A percentile compares a stretch with the other conserved stretches of the same genome.
phyloP scores from a whole-genome alignment of 37 sponge, comb jelly and placozoan species.

The Spongilla lacustris region DNA sequence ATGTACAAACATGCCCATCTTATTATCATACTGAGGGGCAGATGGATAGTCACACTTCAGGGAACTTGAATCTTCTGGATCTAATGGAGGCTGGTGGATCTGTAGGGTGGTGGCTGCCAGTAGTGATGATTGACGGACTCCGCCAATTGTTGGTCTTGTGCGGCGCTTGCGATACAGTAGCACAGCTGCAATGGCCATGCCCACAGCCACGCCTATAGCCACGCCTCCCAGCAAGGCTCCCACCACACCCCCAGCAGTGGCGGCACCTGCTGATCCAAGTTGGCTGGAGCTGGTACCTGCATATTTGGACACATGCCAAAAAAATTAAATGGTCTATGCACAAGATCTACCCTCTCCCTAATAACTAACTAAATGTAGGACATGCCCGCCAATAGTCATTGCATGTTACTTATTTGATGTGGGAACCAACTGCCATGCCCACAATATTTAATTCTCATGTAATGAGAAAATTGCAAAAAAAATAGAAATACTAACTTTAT shows the following conservation, averaged over 20 bases:
- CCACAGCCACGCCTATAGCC: not conserved
- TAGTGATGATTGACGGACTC: not conserved
- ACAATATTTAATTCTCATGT: too few relatives aligned
- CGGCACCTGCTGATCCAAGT: not conserved
- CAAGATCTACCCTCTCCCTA: too few relatives aligned
- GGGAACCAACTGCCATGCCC: too few relatives aligned
- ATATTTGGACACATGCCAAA: too few relatives aligned
- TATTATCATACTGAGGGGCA: not conserved
- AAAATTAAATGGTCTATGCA: too few relatives aligned
- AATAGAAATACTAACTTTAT: too few relatives aligned
- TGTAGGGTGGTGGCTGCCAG: not conserved
- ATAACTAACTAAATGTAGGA: too few relatives aligned
- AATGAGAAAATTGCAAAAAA: too few relatives aligned
- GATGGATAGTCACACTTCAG: not conserved
- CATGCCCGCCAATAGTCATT: too few relatives aligned
- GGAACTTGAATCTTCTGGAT: not conserved
- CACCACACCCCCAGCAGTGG: not conserved
- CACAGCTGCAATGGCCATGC: not conserved
- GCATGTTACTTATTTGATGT: too few relatives aligned
- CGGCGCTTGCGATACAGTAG: not conserved
- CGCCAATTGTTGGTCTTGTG: not conserved
- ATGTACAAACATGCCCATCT: not conserved
- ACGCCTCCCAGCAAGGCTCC: not conserved
- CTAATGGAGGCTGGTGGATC: not conserved
- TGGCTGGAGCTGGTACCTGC: too few relatives aligned